Conservation (phyloP, 2,888 invertebrate species). For the Nemotelus pantherinus region DNA sequence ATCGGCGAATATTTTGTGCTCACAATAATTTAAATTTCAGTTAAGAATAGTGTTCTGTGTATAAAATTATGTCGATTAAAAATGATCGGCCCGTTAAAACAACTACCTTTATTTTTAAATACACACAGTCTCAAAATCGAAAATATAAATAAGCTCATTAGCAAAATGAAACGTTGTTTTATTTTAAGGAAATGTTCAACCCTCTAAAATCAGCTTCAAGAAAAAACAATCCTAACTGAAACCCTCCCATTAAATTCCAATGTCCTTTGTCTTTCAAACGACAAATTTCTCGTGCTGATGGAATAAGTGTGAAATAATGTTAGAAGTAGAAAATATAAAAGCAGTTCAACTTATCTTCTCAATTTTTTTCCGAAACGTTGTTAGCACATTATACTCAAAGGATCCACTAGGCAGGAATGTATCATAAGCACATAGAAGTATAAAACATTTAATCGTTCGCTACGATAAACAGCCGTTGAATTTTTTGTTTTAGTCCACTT, state of each 20-base stretch:
- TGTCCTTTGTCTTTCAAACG: conserved; percentile 48
- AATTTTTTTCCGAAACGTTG: background rate
- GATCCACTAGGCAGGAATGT: background rate
- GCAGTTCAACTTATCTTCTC: background rate
- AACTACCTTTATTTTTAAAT: too few relatives aligned
- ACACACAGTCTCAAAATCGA: too few relatives aligned
- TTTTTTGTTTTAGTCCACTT: background rate
- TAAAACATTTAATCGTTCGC: background rate
- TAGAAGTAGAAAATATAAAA: conserved; percentile 43
- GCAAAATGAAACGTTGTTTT: too few relatives aligned
- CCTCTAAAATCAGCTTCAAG: too few relatives aligned
- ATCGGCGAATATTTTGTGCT: too few relatives aligned
- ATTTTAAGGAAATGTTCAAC: too few relatives aligned
- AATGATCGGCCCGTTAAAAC: too few relatives aligned
- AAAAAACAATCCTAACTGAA: too few relatives aligned
- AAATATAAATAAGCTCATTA: too few relatives aligned
- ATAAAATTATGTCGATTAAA: too few relatives aligned
- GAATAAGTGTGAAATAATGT: conserved; percentile 49
- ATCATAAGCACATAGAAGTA: background rate
- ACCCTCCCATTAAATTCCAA: conserved; percentile 8
- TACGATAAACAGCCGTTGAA: background rate
- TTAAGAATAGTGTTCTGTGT: too few relatives aligned
- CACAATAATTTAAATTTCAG: too few relatives aligned
- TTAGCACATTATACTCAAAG: background rate
- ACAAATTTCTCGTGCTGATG: conserved; percentile 48